phyloP scores from a whole-genome alignment of 2,888 invertebrate genomes.

The Andricus quercusramuli region DNA sequence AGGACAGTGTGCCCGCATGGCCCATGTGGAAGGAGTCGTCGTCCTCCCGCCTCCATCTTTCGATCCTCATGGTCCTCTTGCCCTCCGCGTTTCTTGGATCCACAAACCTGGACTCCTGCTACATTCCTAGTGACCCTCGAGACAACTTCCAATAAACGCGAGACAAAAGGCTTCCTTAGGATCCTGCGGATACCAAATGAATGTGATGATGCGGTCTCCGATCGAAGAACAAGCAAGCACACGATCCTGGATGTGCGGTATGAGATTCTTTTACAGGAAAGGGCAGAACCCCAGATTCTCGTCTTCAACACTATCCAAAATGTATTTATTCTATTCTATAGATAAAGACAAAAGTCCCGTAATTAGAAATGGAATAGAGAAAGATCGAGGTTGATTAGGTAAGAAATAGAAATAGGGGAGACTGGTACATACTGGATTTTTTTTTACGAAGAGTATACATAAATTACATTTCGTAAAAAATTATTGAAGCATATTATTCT shows the following conservation, averaged over 20 bases:
- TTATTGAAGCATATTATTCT: no score
- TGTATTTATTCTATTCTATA: no score
- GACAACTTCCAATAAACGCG: constrained; percentile 72
- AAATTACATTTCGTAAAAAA: no score
- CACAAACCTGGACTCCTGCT: constrained; percentile 69
- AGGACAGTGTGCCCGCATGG: constrained; percentile 78
- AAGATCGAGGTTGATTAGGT: no score
- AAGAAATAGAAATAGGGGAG: no score
- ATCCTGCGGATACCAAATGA: constrained; percentile 51
- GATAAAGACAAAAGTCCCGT: no score
- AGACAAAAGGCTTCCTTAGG: constrained; percentile 67
- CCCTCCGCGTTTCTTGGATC: constrained; percentile 61
- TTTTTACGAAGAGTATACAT: no score
- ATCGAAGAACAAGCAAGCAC: constrained; percentile 48
- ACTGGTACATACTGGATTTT: no score
- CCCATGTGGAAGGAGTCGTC: constrained; percentile 62
- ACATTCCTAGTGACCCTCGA: constrained; percentile 75
- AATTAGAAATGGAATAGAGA: no score
- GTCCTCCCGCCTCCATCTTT: constrained; percentile 56
- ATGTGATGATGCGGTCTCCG: constrained; percentile 54
- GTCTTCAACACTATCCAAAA: background rate
- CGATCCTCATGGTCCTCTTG: constrained; percentile 56
- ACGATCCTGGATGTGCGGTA: background rate
- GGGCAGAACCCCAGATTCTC: background rate
- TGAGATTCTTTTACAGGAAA: constrained; percentile 19